phyloP scores from a whole-genome alignment of 2,113 vertebrate species.

The Cephalophus harveyi region DNA sequence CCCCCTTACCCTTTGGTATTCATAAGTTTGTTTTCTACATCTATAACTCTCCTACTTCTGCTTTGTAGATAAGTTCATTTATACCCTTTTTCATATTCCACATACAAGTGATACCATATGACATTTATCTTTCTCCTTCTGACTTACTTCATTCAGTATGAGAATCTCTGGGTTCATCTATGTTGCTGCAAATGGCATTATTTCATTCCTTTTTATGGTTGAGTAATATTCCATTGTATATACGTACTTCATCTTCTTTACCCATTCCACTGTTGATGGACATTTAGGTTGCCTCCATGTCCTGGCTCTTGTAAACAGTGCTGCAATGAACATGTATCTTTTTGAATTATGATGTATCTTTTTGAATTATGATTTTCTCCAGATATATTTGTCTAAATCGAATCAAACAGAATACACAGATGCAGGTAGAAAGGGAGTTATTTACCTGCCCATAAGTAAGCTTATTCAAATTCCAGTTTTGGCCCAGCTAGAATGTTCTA shows the following conservation, averaged over 20 bases:
- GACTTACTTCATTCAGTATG: not conserved
- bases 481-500: not conserved
- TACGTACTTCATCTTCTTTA: not conserved
- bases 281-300: not conserved
- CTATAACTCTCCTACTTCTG: not conserved
- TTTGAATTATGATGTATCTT: not conserved
- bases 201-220: not conserved
- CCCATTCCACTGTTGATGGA: not conserved
- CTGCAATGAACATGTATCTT: not conserved
- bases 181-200: not conserved
- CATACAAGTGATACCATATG: not conserved
- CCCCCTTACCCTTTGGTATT: not conserved
- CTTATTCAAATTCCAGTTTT: not conserved
- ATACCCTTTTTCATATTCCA: not conserved
- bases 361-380: not conserved
- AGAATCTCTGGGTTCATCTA: not conserved
- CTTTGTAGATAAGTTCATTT: not conserved
- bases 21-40: not conserved
- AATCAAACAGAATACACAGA: not conserved
- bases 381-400: not conserved
- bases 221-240: not conserved
- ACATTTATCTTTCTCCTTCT: not conserved
- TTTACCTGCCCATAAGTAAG: not conserved
- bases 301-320: not conserved
- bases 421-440: not conserved